Conservation (phyloP, 2,888 invertebrate species). For the Diachrysia chrysitis region DNA sequence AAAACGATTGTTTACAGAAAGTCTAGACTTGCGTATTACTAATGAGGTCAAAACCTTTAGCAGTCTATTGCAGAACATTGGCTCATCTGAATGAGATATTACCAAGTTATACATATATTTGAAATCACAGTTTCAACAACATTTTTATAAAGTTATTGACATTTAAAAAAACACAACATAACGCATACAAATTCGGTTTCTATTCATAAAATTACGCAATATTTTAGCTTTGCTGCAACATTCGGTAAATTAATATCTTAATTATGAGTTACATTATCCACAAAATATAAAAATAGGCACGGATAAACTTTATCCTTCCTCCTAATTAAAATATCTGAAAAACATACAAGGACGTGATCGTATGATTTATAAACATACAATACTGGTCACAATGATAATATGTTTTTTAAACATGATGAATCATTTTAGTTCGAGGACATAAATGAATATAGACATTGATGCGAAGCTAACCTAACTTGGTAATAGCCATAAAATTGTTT, state of each 20-base stretch:
- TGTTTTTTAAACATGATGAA: neutral
- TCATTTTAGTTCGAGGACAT: conserved; percentile 2
- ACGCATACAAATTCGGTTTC: neutral
- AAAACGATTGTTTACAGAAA: conserved; percentile 27
- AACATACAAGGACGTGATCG: neutral
- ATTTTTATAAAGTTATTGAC: conserved; percentile 14
- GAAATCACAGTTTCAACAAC: neutral
- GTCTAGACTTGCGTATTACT: conserved; percentile 29
- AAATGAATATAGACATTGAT: conserved; percentile 9
- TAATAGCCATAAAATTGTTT: conserved; percentile 4
- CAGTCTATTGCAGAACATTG: conserved; percentile 37
- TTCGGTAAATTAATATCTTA: neutral
- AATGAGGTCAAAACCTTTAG: conserved; percentile 42
- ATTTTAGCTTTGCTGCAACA: neutral
- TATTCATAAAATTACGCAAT: neutral
- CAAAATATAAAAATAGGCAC: neutral
- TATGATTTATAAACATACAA: conserved; percentile 1
- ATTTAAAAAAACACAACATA: conserved; percentile 2
- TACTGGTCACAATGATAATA: neutral
- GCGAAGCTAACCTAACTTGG: conserved; percentile 3
- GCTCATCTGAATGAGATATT: conserved; percentile 19
- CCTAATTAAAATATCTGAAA: neutral
- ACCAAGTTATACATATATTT: conserved; percentile 16
- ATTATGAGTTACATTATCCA: neutral
- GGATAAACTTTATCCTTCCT: conserved; percentile 11